Evolutionary conservation across 2,888 invertebrate species (phyloP), one percentile per base, ranked within the genome.

Genomic region (Agrochola lychnidis): DNA sequence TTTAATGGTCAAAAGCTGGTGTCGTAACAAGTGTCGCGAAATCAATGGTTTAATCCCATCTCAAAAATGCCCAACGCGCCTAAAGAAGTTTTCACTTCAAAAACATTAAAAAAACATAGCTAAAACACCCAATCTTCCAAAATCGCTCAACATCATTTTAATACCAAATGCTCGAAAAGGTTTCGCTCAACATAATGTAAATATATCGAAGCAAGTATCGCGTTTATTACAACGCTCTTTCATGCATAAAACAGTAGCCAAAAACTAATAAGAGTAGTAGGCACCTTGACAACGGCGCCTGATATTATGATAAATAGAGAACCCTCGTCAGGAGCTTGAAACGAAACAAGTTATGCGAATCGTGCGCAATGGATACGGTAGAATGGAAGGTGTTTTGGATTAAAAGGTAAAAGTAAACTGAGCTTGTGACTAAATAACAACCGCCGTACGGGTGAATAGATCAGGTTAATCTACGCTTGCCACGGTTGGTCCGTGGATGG

Each of bases 251-350:
- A 95, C 94, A 94, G 91, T 91, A 91, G 86, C 90, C 91, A 89
- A 93, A 92, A 95, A 94, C 94, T 94, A 94, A 94, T 95, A 95
- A 93, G 94, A 93, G 92, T 92, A 91, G 90, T 88, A 88, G 88
- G 88, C 83, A 91, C 90, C 93, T 91, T 92, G 94, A 94, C 95
- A 93, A 93, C 89, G 86, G 81, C 77, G 85, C 90, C 88, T 91
- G 93, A 95, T 95, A 94, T 94, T 96, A 95, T 96, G 95, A 96
- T 96, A 95, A 95, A 96, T 94, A 93, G 94, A 87, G 40, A 68
- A 96, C 96, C 96, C 96, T 94, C 90, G 95, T 96, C 96, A 95
- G 89, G 59, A 67, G 42, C 59, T 64, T 48, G 66, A 72, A 85
- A 56, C 79, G 51, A 19, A 64, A 86, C 74, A 64, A 59, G 79